Base-by-base conservation (phyloP, 2,888 invertebrate species). In the Dione juno region DNA sequence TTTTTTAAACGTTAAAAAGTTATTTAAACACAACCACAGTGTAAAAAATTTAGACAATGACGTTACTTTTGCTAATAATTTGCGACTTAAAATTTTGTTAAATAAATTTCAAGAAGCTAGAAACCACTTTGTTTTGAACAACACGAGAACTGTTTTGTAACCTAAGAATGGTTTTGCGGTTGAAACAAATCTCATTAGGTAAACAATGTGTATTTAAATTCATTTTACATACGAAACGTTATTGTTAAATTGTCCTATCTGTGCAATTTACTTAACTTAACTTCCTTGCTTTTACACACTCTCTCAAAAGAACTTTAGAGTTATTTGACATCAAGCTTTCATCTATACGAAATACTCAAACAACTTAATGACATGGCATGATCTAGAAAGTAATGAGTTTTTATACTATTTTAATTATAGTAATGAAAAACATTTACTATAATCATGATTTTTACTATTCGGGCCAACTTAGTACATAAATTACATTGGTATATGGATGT, bases 151-250 rank as follows among this genome's bases (percentile, higher is more conserved):
- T 64, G 63, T 48, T 64, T 64, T 64, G 63, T 50, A 64, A 64
- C 35, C 50, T 64, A 50, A 64, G 63, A 64, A 48, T 14, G 35
- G 48, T 64, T 50, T 19, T 64, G 63, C 63, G 63, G 63, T 64
- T 37, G 50, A 37, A 64, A 63, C 48, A 63, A 63, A 64, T 16
- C 37, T 64, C 63, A 48, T 45, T 50, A 28, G 14, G 14, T 50
- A 50, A 48, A 37, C 37, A 50, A 37, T 45, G 16, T 50, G 6
- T 63, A 35, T 63, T 50, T 50, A 48, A 50, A 48, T 63, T 37
- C 48, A 45, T 37, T 35, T 9, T 48, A 45, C 35, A 35, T 63
- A 48, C 45, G 16, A 28, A 63, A 41, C 11, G 41, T 7, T 54
- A 14, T n/a, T 54, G 54, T 54, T 54, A 3, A 54, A n/a, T 14